phyloP scores from a whole-genome alignment of 2,113 vertebrate genomes.

The Syngnathoides biaculeatus region DNA sequence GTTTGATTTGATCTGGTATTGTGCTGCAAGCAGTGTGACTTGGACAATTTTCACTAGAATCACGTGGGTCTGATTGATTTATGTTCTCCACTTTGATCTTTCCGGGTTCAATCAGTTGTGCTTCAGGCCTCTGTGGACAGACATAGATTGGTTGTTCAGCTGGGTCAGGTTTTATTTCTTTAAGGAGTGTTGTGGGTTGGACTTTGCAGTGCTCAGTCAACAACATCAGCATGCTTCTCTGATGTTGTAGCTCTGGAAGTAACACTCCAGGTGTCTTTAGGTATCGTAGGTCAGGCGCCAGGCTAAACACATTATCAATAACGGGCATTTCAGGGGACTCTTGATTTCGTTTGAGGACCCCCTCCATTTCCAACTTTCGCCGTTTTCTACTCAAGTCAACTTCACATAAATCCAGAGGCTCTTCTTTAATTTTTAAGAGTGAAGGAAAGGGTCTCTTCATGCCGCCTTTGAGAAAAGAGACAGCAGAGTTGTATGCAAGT shows the following conservation, averaged over 20 bases:
- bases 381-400: constrained; percentile 38
- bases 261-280: constrained; percentile 61
- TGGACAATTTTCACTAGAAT: background rate
- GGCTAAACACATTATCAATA: constrained; percentile 90
- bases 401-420: constrained; percentile 43
- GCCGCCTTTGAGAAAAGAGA: constrained; percentile 12
- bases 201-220: constrained; percentile 14
- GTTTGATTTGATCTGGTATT: constrained; percentile 23
- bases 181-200: constrained; percentile 36
- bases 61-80: constrained; percentile 15
- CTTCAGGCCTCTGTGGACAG: background rate
- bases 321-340: constrained; percentile 87
- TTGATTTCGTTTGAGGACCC: background rate
- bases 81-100: constrained; percentile 59
- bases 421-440: constrained; percentile 41
- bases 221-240: background rate
- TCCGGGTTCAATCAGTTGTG: constrained; percentile 15
- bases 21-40: constrained; percentile 10
- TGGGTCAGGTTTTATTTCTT: constrained; percentile 21
- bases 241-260: constrained; percentile 17
- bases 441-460: constrained; percentile 41
- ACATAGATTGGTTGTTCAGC: constrained; percentile 15
- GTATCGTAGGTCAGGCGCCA: constrained; percentile 83
- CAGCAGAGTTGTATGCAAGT: constrained; percentile 11
- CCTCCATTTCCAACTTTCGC: constrained; percentile 33